Conservation (phyloP, 1,140 invertebrate genomes). For the Maniola jurtina region DNA sequence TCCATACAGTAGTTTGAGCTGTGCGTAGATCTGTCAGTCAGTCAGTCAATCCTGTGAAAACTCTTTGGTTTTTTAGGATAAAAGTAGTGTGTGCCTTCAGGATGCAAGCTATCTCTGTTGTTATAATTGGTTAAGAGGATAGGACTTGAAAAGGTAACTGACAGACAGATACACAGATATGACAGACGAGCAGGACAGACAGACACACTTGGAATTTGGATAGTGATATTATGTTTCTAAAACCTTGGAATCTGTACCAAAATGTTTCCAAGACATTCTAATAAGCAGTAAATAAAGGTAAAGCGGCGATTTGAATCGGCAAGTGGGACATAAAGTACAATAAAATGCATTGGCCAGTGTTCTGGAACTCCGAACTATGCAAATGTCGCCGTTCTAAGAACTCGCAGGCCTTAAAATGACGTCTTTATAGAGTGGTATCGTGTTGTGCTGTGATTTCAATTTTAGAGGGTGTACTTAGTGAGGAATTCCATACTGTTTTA, state of each 20-base stretch:
- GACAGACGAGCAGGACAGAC: too few species aligned
- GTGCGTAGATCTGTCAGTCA: too few species aligned
- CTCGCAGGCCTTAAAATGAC: conserved; percentile 8
- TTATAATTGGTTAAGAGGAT: too few species aligned
- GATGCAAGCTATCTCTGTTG: not conserved
- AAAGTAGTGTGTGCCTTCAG: not conserved
- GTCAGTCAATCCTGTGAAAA: too few species aligned
- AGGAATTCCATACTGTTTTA: too few species aligned
- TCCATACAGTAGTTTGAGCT: too few species aligned
- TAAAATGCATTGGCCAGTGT: conserved; percentile 11
- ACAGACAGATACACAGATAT: too few species aligned
- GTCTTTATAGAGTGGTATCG: conserved; percentile 21
- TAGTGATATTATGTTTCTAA: conserved; percentile 3
- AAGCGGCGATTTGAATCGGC: conserved; percentile 14
- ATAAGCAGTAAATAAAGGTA: conserved; percentile 22
- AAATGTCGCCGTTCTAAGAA: not conserved
- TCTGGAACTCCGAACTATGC: conserved; percentile 12
- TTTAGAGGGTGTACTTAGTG: not conserved
- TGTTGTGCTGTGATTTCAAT: conserved; percentile 4
- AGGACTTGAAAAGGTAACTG: too few species aligned
- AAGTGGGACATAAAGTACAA: conserved; percentile 16
- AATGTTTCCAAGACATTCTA: conserved; percentile 15
- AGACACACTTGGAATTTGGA: too few species aligned
- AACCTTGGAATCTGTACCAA: conserved; percentile 7
- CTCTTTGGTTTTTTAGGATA: too few species aligned